Evolutionary conservation across 2,113 vertebrate genomes (phyloP).

Genomic region (Nycticorax nycticorax): DNA sequence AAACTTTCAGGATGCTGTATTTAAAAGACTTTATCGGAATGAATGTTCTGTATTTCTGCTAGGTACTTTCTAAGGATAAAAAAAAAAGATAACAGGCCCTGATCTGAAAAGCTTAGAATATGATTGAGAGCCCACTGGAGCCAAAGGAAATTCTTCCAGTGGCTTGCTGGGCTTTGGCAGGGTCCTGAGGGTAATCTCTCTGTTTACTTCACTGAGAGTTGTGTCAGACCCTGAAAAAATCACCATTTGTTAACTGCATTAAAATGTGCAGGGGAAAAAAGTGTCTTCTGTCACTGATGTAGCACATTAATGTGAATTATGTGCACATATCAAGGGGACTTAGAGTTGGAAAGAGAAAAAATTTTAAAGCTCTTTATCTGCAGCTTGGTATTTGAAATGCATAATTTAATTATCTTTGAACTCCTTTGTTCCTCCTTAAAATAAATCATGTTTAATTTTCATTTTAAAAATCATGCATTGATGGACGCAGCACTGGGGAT

Average conservation of each 20-base stretch:
- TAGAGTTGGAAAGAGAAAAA: neutral
- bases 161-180: neutral
- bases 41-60: neutral
- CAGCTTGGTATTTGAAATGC: slow-evolving; percentile 50
- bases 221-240: slow-evolving; percentile 4
- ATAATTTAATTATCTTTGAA: slow-evolving; percentile 53
- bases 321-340: neutral
- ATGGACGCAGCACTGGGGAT: slow-evolving; percentile 1
- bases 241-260: neutral
- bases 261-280: neutral
- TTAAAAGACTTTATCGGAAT: slow-evolving; percentile 13
- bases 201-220: slow-evolving; percentile 22
- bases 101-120: slow-evolving; percentile 1
- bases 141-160: neutral
- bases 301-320: slow-evolving; percentile 2
- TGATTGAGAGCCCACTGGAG: neutral
- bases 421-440: slow-evolving; percentile 36
- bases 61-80: neutral
- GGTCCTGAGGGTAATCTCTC: slow-evolving; percentile 4
- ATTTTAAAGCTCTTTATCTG: slow-evolving; percentile 19
- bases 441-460: slow-evolving; percentile 32
- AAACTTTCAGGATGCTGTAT: slow-evolving; percentile 52
- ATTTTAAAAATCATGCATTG: slow-evolving; percentile 17
- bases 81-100: neutral
- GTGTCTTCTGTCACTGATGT: neutral